A percentile compares a stretch with the other conserved stretches of the same genome.
phyloP scores from a whole-genome alignment of 1,140 invertebrate species.

The Eciton burchellii region DNA sequence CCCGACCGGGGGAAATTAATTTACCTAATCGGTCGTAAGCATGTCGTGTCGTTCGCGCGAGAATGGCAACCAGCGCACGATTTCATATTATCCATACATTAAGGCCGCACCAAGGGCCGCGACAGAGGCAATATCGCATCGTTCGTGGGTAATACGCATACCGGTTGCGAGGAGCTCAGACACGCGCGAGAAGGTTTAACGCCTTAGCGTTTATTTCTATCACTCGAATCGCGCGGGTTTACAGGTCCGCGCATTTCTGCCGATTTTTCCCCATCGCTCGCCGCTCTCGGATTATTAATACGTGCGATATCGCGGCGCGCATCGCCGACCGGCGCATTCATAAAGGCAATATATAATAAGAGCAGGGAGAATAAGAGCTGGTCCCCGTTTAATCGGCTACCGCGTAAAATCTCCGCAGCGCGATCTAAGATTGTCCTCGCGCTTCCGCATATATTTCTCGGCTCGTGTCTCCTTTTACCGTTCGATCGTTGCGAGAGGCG shows the following conservation, averaged over 20 bases:
- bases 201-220: conserved; percentile 11
- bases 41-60: too few relatives aligned
- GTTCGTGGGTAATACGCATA: conserved; percentile 11
- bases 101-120: conserved; percentile 11
- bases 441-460: neutral
- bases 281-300: neutral
- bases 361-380: neutral
- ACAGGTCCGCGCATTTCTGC: neutral
- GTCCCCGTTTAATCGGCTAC: neutral
- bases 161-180: neutral
- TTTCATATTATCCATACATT: conserved; percentile 33
- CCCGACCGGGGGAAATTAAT: too few relatives aligned
- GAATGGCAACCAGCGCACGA: too few relatives aligned
- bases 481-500: neutral
- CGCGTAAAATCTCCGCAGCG: neutral
- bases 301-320: neutral
- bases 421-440: neutral
- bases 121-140: conserved; percentile 5
- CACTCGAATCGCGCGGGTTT: neutral
- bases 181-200: conserved; percentile 3
- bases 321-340: neutral
- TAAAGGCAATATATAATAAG: neutral
- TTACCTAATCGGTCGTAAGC: too few relatives aligned
- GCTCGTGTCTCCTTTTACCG: neutral
- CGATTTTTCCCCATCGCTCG: conserved; percentile 10